A percentile compares a stretch with the other conserved stretches of the same genome.
Evolutionary conservation across 2,113 vertebrate genomes (phyloP).

Genomic region (Colinus virginianus): DNA sequence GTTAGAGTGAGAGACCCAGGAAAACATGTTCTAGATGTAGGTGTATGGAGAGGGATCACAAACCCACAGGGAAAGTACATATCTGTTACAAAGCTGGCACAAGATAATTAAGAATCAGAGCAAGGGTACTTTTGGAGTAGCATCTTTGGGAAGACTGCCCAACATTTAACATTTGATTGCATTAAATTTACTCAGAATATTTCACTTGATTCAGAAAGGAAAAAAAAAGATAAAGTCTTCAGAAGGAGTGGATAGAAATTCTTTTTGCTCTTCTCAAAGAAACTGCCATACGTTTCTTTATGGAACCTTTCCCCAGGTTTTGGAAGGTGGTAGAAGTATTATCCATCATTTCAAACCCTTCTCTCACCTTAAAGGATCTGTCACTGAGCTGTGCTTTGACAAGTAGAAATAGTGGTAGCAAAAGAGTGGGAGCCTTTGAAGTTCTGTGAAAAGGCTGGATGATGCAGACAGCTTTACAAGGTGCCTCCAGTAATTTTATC

Average conservation of each 20-base stretch:
- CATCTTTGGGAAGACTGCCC: background rate
- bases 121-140: background rate
- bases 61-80: background rate
- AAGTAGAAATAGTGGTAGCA: background rate
- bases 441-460: background rate
- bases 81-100: background rate
- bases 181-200: background rate
- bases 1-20: background rate
- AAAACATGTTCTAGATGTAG: background rate
- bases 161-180: background rate
- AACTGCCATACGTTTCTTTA: background rate
- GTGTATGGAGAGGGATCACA: background rate
- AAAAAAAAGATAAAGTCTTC: background rate
- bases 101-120: background rate
- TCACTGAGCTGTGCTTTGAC: background rate
- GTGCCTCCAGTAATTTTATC: background rate
- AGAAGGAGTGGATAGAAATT: background rate
- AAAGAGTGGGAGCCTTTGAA: background rate
- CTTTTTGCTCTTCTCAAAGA: background rate
- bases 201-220: background rate
- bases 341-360: background rate
- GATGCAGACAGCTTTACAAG: slow-evolving; percentile 5
- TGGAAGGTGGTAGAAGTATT: background rate
- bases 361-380: background rate
- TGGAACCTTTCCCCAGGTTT: background rate